phyloP scores from a whole-genome alignment of 2,113 vertebrate genomes.

The Pholis gunnellus region DNA sequence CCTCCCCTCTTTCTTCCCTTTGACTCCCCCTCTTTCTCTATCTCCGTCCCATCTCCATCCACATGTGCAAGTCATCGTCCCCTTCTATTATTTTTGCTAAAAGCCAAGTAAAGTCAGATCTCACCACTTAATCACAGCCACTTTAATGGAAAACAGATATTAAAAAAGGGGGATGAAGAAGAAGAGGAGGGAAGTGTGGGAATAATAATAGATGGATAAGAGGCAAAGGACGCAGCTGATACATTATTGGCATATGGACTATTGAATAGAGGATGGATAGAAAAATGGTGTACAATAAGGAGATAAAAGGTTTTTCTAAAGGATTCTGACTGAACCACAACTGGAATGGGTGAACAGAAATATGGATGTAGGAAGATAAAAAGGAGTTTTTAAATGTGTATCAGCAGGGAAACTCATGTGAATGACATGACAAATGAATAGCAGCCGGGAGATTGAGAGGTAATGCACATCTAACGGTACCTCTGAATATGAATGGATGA shows the following conservation, averaged over 20 bases:
- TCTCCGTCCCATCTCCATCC: conserved; percentile 47
- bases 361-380: conserved; percentile 23
- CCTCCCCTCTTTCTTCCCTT: conserved; percentile 2
- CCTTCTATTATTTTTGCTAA: conserved; percentile 56
- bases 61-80: conserved; percentile 71
- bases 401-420: conserved; percentile 38
- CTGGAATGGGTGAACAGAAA: conserved; percentile 10
- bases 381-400: conserved; percentile 26
- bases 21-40: conserved; percentile 14
- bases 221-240: not conserved
- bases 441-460: conserved; percentile 26
- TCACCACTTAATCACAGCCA: conserved; percentile 69
- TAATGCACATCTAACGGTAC: conserved; percentile 9
- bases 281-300: not conserved
- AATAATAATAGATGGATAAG: conserved; percentile 7
- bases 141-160: conserved; percentile 72
- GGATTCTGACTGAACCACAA: not conserved
- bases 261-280: not conserved
- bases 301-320: conserved; percentile 11
- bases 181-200: not conserved
- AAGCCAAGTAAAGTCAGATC: conserved; percentile 68
- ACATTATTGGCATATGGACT: conserved; percentile 20
- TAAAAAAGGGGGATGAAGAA: conserved; percentile 24
- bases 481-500: conserved; percentile 18
- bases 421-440: conserved; percentile 53